Conservation (phyloP, 1,140 invertebrate species). For the Saccostrea echinata region DNA sequence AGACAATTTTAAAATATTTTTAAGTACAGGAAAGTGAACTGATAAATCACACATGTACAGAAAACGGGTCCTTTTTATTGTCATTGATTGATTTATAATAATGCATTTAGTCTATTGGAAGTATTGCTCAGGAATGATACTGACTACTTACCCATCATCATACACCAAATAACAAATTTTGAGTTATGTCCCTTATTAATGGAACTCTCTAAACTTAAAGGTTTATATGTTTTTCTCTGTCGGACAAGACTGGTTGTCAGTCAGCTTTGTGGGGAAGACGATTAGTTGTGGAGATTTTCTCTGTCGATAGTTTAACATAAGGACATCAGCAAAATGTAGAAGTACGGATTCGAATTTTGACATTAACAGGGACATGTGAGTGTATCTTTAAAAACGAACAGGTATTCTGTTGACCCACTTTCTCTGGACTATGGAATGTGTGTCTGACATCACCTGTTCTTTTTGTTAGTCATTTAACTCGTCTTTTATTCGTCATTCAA, state of each 20-base stretch:
- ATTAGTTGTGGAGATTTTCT: background rate
- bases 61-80: too few species aligned
- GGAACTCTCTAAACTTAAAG: constrained; percentile 1
- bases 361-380: background rate
- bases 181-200: background rate
- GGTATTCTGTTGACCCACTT: background rate
- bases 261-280: background rate
- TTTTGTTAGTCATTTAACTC: background rate
- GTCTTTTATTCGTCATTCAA: background rate
- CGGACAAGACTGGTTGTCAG: background rate
- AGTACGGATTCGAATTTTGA: background rate
- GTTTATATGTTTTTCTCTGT: background rate
- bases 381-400: background rate
- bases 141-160: too few species aligned
- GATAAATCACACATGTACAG: too few species aligned
- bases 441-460: background rate
- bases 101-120: too few species aligned
- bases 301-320: background rate
- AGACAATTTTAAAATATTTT: too few species aligned
- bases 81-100: too few species aligned
- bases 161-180: too few species aligned
- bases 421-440: too few species aligned
- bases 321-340: background rate
- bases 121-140: too few species aligned
- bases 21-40: too few species aligned